A percentile compares a stretch with the other conserved stretches of the same genome.
Evolutionary conservation across 2,113 vertebrate species (phyloP).

Genomic region (Chinchilla lanigera): DNA sequence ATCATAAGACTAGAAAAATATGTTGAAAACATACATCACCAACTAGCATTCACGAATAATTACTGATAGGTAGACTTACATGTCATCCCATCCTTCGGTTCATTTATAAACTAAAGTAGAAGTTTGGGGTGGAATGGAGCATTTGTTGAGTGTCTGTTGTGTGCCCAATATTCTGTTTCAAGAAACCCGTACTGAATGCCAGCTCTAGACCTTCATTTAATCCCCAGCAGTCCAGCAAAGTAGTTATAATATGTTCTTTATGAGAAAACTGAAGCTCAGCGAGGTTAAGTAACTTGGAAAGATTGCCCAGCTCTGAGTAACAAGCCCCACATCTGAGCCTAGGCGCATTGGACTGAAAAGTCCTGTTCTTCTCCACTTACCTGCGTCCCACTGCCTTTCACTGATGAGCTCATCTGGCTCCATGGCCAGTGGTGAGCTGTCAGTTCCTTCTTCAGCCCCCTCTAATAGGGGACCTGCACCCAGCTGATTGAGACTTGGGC

Average conservation of each 20-base stretch:
- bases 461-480: background rate
- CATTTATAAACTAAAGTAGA: background rate
- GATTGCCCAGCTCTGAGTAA: background rate
- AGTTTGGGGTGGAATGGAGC: background rate
- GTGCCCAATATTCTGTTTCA: background rate
- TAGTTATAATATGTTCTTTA: background rate
- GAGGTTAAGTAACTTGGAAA: background rate
- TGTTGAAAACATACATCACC: slow-evolving; percentile 26
- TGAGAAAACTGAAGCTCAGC: slow-evolving; percentile 10
- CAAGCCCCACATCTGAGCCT: background rate
- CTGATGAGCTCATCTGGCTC: background rate
- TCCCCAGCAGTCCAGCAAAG: background rate
- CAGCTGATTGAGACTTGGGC: background rate
- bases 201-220: background rate
- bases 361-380: background rate
- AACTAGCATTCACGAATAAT: background rate
- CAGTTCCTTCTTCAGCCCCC: background rate
- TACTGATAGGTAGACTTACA: background rate
- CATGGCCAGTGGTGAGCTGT: background rate
- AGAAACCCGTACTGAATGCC: slow-evolving; percentile 33
- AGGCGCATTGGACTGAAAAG: background rate
- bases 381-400: background rate
- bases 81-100: background rate
- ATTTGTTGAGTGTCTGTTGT: background rate
- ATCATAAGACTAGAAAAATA: slow-evolving; percentile 55